Conservation (phyloP, 2,113 vertebrate genomes). For the Nibea coibor region DNA sequence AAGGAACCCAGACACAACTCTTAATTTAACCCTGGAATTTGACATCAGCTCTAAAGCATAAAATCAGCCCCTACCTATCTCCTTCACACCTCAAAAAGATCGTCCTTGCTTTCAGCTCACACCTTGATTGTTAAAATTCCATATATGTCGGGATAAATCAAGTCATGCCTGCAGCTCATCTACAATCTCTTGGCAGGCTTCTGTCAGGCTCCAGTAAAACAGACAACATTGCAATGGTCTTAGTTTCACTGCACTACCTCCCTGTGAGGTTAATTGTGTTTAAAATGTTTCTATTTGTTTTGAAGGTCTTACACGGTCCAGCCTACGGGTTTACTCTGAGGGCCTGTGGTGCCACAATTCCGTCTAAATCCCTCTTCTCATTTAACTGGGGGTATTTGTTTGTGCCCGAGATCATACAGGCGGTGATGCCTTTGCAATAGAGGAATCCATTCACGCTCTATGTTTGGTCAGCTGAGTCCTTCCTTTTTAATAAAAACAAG, state of each 20-base stretch:
- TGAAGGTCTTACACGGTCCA: constrained; percentile 38
- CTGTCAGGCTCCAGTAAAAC: constrained; percentile 54
- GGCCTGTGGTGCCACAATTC: constrained; percentile 26
- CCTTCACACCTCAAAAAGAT: constrained; percentile 11
- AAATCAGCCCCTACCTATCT: neutral
- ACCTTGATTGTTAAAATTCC: constrained; percentile 34
- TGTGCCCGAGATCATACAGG: constrained; percentile 35
- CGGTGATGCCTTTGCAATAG: constrained; percentile 3
- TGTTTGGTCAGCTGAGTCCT: neutral
- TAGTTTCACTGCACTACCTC: constrained; percentile 56
- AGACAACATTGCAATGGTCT: constrained; percentile 49
- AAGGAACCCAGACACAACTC: constrained; percentile 8
- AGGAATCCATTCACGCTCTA: constrained; percentile 2
- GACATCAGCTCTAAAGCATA: constrained; percentile 3
- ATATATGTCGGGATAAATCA: constrained; percentile 33
- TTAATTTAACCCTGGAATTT: constrained; percentile 32
- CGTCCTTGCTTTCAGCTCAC: constrained; percentile 14
- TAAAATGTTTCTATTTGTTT: constrained; percentile 53
- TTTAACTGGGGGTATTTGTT: constrained; percentile 41
- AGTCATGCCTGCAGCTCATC: constrained; percentile 48
- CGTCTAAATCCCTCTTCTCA: constrained; percentile 39
- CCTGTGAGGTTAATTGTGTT: constrained; percentile 70
- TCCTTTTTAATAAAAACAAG: constrained; percentile 13
- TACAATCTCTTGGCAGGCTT: constrained; percentile 51
- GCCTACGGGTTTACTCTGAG: constrained; percentile 43